Evolutionary conservation across 2,888 invertebrate species (phyloP).

Genomic region (Tenthredo mesomela): DNA sequence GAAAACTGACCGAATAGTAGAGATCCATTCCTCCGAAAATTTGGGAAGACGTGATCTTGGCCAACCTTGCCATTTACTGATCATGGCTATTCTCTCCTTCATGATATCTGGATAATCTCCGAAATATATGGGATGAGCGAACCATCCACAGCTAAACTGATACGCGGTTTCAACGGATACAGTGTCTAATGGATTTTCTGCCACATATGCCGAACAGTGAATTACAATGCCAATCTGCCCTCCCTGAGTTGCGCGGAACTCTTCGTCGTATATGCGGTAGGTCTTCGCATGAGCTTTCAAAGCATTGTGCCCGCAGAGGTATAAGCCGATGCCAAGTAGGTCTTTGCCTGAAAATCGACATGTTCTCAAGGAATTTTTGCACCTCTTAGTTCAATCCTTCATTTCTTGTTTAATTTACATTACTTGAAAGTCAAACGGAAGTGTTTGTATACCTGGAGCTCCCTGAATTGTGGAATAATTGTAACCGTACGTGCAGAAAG

Average conservation of each 20-base stretch:
- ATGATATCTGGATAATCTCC: slow-evolving; percentile 28
- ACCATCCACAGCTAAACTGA: slow-evolving; percentile 11
- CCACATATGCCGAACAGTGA: slow-evolving; percentile 57
- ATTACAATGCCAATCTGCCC: slow-evolving; percentile 42
- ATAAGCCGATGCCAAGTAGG: not conserved
- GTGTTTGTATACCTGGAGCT: not conserved
- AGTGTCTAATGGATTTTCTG: not conserved
- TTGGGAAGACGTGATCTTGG: not conserved
- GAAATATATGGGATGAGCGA: not conserved
- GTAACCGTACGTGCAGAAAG: slow-evolving; percentile 76
- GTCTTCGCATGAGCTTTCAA: slow-evolving; percentile 28
- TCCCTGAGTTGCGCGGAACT: slow-evolving; percentile 7
- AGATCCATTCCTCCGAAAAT: slow-evolving; percentile 8
- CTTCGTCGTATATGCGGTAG: slow-evolving; percentile 17
- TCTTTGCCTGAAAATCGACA: slow-evolving; percentile 8
- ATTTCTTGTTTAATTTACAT: not conserved
- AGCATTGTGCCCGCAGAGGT: slow-evolving; percentile 19
- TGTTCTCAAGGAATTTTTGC: not conserved
- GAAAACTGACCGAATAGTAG: not conserved
- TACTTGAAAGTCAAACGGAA: not conserved
- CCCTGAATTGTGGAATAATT: not conserved
- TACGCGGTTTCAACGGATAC: slow-evolving; percentile 1
- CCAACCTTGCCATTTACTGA: slow-evolving; percentile 1
- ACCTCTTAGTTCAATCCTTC: not conserved
- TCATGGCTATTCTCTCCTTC: not conserved